A percentile compares a stretch with the other conserved stretches of the same genome.
These are phyloP conservation scores for Ennomos quercinarius DNA, from an alignment of 2,888 invertebrate species.

Conservation along the genomic window DNA sequence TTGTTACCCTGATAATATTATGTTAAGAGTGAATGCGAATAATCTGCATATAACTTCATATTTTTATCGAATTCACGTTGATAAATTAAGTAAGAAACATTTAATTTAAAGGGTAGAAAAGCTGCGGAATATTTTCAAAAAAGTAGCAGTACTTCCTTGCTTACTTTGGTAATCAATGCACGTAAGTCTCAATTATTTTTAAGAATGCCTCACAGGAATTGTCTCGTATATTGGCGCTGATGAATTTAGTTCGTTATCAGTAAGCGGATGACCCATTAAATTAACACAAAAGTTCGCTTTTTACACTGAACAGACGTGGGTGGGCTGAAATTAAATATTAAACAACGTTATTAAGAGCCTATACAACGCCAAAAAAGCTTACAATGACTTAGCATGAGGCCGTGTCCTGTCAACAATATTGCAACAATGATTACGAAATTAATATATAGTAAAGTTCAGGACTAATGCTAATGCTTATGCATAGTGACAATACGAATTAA, in stretches of 20 bases:
- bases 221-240: slow-evolving; percentile 21
- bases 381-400: too few species aligned
- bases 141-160: slow-evolving; percentile 19
- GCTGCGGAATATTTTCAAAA: slow-evolving; percentile 19
- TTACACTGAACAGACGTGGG: slow-evolving; percentile 20
- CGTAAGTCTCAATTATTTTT: slow-evolving; percentile 28
- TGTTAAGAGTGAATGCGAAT: slow-evolving; percentile 24
- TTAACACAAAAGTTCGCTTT: slow-evolving; percentile 30
- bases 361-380: too few species aligned
- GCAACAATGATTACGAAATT: too few species aligned
- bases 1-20: slow-evolving; percentile 39
- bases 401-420: too few species aligned
- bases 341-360: slow-evolving; percentile 16
- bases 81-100: slow-evolving; percentile 8
- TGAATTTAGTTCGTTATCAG: slow-evolving; percentile 36
- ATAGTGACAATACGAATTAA: too few species aligned
- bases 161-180: slow-evolving; percentile 20
- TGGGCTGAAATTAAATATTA: slow-evolving; percentile 23
- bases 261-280: slow-evolving; percentile 39
- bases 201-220: slow-evolving; percentile 22
- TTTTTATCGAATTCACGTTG: slow-evolving; percentile 4
- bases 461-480: too few species aligned
- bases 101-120: slow-evolving; percentile 3
- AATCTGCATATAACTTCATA: slow-evolving; percentile 26
- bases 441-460: too few species aligned